Percentiles rank a stretch among this genome's conserved stretches.
Conservation (phyloP, 1,140 invertebrate species). For the Neodiprion pinetum region DNA sequence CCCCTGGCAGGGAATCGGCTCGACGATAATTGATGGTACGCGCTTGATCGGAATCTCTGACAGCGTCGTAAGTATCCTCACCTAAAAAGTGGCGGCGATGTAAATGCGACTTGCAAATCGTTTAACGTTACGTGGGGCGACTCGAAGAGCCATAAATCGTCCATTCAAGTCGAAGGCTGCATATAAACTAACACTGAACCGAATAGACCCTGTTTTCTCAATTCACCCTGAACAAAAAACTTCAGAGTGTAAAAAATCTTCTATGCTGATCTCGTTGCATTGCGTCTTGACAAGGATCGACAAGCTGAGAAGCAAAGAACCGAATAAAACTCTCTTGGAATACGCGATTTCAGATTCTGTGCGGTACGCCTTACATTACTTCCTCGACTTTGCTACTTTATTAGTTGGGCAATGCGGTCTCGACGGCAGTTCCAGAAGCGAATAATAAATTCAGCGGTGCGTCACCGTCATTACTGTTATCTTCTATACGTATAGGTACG, state of each 20-base stretch:
- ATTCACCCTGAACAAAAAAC: too few relatives aligned
- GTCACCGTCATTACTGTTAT: background rate
- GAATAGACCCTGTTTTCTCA: background rate
- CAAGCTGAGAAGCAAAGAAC: too few relatives aligned
- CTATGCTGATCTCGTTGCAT: too few relatives aligned
- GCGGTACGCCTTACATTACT: too few relatives aligned
- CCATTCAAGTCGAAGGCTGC: background rate
- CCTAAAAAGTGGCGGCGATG: too few relatives aligned
- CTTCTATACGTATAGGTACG: background rate
- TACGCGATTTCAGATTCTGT: too few relatives aligned
- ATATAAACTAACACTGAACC: background rate
- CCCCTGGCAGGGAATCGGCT: background rate
- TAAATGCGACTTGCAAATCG: background rate
- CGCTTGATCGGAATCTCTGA: background rate
- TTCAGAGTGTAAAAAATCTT: too few relatives aligned
- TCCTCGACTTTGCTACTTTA: too few relatives aligned
- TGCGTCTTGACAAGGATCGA: too few relatives aligned
- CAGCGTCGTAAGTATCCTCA: too few relatives aligned
- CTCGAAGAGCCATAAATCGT: background rate
- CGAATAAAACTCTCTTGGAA: too few relatives aligned
- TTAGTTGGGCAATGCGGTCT: background rate
- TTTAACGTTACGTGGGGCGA: background rate
- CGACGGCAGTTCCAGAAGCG: background rate
- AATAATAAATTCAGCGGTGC: background rate
- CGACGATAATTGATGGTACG: background rate